phyloP scores from a whole-genome alignment of 1,140 invertebrate genomes.

The Drosophila asahinai region DNA sequence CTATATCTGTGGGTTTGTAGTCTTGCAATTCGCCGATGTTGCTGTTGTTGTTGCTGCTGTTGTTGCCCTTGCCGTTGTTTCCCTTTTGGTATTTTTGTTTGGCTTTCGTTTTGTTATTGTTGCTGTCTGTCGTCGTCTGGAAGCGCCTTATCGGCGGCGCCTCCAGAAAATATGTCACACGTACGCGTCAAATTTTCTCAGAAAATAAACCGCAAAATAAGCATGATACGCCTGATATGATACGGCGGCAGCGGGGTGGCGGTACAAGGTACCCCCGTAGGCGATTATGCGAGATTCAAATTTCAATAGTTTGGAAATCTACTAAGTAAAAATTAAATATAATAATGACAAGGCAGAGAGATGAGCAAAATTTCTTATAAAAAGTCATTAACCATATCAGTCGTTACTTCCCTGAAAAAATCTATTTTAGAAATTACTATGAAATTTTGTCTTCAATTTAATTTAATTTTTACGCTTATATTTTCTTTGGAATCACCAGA shows the following conservation, averaged over 20 bases:
- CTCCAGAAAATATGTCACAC: conserved; percentile 81
- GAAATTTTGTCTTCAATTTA: neutral
- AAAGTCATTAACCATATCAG: neutral
- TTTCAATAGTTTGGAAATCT: conserved; percentile 6
- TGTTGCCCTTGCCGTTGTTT: conserved; percentile 12
- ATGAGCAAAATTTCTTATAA: neutral
- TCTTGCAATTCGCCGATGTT: conserved; percentile 39
- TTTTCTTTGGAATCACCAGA: neutral
- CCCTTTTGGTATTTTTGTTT: conserved; percentile 27
- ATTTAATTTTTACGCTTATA: neutral
- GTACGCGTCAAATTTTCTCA: conserved; percentile 75
- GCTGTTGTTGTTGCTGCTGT: conserved; percentile 6
- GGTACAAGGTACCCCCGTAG: conserved; percentile 1
- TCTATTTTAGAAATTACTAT: neutral
- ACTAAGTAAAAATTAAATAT: neutral
- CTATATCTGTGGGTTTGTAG: conserved; percentile 65
- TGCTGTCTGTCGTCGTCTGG: conserved; percentile 44
- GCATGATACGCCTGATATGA: conserved; percentile 50
- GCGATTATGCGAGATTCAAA: conserved; percentile 6
- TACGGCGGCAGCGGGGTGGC: neutral
- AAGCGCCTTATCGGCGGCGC: conserved; percentile 75
- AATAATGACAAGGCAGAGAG: neutral
- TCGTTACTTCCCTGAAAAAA: neutral
- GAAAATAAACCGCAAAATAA: conserved; percentile 74
- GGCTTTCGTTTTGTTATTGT: conserved; percentile 26